phyloP scores from a whole-genome alignment of 2,113 vertebrate species.

The Hoplias malabaricus region DNA sequence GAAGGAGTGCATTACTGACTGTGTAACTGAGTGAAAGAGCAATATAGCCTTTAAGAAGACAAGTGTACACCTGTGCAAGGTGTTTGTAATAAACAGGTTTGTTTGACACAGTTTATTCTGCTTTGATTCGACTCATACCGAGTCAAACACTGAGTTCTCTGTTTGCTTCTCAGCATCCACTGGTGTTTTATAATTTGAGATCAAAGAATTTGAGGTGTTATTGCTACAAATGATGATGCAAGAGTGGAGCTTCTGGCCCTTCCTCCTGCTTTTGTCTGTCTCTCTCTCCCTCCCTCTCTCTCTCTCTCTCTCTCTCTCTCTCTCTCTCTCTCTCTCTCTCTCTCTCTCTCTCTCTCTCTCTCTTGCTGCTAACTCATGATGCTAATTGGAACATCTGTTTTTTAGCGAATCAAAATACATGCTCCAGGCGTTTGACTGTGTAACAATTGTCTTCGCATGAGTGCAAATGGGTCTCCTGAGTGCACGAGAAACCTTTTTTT shows the following conservation, averaged over 20 bases:
- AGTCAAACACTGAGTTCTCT: background rate
- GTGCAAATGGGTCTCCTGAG: conserved; percentile 1
- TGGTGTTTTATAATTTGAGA: background rate
- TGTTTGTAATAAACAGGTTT: background rate
- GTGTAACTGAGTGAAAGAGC: too few relatives aligned
- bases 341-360: background rate
- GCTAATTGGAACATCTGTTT: background rate
- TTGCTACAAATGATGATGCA: background rate
- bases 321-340: background rate
- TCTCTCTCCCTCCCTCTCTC: background rate
- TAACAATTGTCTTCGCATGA: background rate
- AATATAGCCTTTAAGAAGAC: too few relatives aligned
- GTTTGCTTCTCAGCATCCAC: background rate
- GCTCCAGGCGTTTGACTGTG: background rate
- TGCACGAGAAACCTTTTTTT: background rate
- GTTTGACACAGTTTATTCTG: background rate
- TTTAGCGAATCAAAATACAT: background rate
- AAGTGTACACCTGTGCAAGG: too few relatives aligned
- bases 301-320: background rate
- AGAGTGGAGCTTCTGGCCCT: background rate
- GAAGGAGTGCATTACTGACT: too few relatives aligned
- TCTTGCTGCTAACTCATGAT: background rate
- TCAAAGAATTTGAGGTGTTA: background rate
- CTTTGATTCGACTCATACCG: background rate
- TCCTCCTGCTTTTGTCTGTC: background rate